Percentiles rank a stretch among this genome's conserved stretches.
Evolutionary conservation across 2,888 invertebrate species (phyloP).

Genomic region (Allolobophora icterica): DNA sequence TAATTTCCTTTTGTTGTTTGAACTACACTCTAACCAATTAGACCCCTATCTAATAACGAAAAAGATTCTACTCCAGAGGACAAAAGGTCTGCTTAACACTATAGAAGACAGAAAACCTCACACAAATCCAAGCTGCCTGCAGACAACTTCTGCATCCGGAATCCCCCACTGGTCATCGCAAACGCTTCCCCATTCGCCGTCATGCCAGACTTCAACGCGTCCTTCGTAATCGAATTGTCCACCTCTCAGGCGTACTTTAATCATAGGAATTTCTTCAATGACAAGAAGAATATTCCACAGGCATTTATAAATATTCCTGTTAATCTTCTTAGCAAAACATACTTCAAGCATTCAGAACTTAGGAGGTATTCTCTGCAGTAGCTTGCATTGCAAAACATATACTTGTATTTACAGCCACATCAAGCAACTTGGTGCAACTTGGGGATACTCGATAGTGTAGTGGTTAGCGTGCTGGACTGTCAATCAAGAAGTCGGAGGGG

Average conservation of each 20-base stretch:
- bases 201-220: conserved; percentile 75
- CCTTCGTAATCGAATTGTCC: conserved; percentile 72
- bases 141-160: conserved; percentile 70
- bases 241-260: conserved; percentile 63
- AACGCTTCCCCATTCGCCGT: conserved; percentile 78
- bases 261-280: neutral
- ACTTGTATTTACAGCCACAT: neutral
- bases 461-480: too few relatives aligned
- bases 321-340: neutral
- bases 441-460: too few relatives aligned
- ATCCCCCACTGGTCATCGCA: conserved; percentile 80
- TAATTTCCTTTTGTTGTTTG: too few relatives aligned
- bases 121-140: conserved; percentile 64
- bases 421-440: neutral
- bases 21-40: neutral
- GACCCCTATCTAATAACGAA: neutral
- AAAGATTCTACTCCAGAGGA: neutral
- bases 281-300: neutral
- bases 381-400: neutral
- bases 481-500: too few relatives aligned
- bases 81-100: neutral
- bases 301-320: neutral
- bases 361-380: neutral
- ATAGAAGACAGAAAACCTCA: conserved; percentile 50
- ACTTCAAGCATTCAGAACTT: neutral